phyloP scores from a whole-genome alignment of 2,113 vertebrate genomes.

The Cyprinus carpio region DNA sequence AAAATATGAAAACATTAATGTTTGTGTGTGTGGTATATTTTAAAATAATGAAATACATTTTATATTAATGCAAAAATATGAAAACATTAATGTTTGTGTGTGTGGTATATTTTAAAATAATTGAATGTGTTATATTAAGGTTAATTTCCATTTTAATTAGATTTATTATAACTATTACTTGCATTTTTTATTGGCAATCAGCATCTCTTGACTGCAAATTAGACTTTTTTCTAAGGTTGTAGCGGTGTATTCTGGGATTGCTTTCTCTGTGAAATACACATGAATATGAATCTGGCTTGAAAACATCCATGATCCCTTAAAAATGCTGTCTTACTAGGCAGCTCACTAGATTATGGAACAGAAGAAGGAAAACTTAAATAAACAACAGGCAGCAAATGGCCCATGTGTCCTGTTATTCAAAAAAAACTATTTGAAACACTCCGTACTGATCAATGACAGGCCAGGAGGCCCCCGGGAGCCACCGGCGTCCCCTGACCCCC shows the following conservation, averaged over 20 bases:
- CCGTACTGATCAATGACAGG: constrained; percentile 48
- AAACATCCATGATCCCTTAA: not conserved
- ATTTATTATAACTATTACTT: not conserved
- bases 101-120: not conserved
- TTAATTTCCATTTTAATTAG: not conserved
- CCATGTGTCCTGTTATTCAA: constrained; percentile 28
- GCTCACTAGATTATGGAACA: not conserved
- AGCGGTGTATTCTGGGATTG: not conserved
- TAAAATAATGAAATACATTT: not conserved
- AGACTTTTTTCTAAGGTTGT: not conserved
- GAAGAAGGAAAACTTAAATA: not conserved
- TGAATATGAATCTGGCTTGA: not conserved
- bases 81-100: not conserved
- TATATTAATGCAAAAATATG: not conserved
- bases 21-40: not conserved
- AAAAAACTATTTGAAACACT: constrained; percentile 14
- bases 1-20: not conserved
- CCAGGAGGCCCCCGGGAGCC: constrained; percentile 52
- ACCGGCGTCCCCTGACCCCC: constrained; percentile 53
- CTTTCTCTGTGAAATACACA: not conserved
- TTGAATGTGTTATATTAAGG: not conserved
- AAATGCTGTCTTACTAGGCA: no score
- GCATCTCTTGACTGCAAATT: not conserved
- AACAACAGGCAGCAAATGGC: not conserved
- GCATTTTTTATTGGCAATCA: not conserved